Base-by-base conservation (phyloP, 2,888 invertebrate genomes). In the Tetranychus truncatus region DNA sequence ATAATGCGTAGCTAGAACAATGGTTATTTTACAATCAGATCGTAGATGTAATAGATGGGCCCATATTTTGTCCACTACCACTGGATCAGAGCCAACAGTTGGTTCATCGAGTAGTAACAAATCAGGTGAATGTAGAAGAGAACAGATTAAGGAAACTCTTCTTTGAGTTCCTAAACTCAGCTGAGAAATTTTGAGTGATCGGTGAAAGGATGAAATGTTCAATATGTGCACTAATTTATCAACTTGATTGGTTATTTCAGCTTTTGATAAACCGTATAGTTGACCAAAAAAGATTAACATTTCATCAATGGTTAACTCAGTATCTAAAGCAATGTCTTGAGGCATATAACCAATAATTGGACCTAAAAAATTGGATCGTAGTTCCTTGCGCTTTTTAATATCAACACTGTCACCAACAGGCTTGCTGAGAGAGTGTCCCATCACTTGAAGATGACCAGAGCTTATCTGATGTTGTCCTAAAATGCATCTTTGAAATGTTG, bases 261-360 rank as follows among this genome's bases (percentile, higher is more conserved):
- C 24, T 21, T 18, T 9, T 24, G 20, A 18, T n/a, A 67, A 67
- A 18, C 24, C 24, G n/a, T 21, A 67, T n/a, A 67, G 5, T 18
- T n/a, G 20, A 0, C 67, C 67, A 67, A 67, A 67, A 67, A 21
- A 67, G n/a, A n/a, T 21, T n/a, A 67, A 11, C 67, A 67, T 67
- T 67, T 67, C 67, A 67, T 67, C 20, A 21, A 67, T 67, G 24
- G 67, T 67, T n/a, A 67, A 0, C 9, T 67, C 67, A 67, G n/a
- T 5, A 5, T 67, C 20, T 18, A 67, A n/a, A 67, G 67, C 67
- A 67, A 67, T 67, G 9, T 67, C 67, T 24, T 67, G 67, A 21
- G 67, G 67, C 67, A 67, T 67, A n/a, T 67, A 67, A 9, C 67
- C 67, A 21, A 55, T 15, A 9, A 55, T 55, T 55, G 55, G 55